A percentile compares a stretch with the other conserved stretches of the same genome.
phyloP scores from a whole-genome alignment of 1,140 invertebrate species.

The Danaus melanippus region DNA sequence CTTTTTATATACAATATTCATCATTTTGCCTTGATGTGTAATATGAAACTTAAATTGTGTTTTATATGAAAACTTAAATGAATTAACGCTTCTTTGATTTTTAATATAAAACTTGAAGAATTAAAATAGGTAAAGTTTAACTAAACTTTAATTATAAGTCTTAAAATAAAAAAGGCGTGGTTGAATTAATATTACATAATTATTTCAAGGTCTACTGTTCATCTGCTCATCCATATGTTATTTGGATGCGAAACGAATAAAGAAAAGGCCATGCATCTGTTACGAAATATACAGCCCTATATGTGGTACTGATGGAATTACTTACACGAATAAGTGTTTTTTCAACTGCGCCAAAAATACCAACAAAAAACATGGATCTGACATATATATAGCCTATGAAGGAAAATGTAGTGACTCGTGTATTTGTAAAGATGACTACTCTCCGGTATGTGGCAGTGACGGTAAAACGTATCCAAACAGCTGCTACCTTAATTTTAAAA shows the following conservation, averaged over 20 bases:
- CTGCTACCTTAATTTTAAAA: conserved; percentile 25
- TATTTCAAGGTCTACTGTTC: neutral
- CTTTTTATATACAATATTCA: too few relatives aligned
- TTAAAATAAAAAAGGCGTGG: too few relatives aligned
- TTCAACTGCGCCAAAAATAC: conserved; percentile 20
- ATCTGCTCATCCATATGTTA: neutral
- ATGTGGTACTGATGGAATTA: conserved; percentile 26
- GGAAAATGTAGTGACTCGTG: conserved; percentile 18
- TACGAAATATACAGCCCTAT: conserved; percentile 15
- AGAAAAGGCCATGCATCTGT: conserved; percentile 10
- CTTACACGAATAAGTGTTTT: conserved; percentile 26
- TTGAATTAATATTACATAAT: too few relatives aligned
- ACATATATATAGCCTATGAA: conserved; percentile 56
- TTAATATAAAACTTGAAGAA: too few relatives aligned
- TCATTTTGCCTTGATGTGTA: too few relatives aligned
- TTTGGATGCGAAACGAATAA: too few relatives aligned
- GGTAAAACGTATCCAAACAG: conserved; percentile 24
- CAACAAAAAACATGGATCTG: conserved; percentile 9
- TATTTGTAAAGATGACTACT: conserved; percentile 14
- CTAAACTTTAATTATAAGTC: too few relatives aligned
- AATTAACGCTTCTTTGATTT: too few relatives aligned
- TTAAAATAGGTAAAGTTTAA: too few relatives aligned
- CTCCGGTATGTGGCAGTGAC: conserved; percentile 29
- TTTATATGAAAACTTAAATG: too few relatives aligned
- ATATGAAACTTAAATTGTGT: too few relatives aligned